phyloP scores from a whole-genome alignment of 2,113 vertebrate species.

The Pontoporia blainvillei region DNA sequence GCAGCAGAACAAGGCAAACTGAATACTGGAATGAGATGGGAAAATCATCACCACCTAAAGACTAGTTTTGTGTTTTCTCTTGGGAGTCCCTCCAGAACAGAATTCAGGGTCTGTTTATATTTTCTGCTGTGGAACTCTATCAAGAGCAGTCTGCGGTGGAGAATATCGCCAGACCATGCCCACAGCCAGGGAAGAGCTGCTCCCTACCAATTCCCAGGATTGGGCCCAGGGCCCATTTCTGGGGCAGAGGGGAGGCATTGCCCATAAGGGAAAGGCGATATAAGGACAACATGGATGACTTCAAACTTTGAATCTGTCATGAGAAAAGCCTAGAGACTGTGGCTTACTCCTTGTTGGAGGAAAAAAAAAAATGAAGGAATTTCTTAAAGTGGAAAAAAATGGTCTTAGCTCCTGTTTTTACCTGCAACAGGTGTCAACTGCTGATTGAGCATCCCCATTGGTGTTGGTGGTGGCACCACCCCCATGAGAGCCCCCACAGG shows the following conservation, averaged over 20 bases:
- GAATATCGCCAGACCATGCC: conserved; percentile 57
- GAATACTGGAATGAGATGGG: conserved; percentile 62
- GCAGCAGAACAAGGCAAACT: conserved; percentile 74
- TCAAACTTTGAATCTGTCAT: conserved; percentile 64
- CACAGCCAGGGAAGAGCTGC: conserved; percentile 54
- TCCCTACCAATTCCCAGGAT: conserved; percentile 51
- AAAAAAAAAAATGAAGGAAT: conserved; percentile 84
- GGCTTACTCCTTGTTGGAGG: conserved; percentile 75
- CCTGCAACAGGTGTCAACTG: conserved; percentile 98
- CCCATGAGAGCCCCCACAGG: conserved; percentile 97
- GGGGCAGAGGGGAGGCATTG: conserved; percentile 57
- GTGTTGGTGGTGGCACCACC: conserved; percentile 96
- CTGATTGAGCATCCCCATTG: conserved; percentile 98
- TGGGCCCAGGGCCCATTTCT: conserved; percentile 52
- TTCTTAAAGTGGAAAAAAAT: conserved; percentile 88
- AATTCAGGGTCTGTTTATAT: conserved; percentile 28
- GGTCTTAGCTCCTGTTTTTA: conserved; percentile 91
- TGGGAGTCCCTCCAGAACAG: conserved; percentile 47
- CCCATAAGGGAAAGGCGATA: conserved; percentile 56
- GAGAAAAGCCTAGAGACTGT: conserved; percentile 78
- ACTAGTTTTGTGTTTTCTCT: conserved; percentile 38
- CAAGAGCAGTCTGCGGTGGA: conserved; percentile 49
- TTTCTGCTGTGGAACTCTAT: conserved; percentile 32
- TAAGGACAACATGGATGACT: conserved; percentile 61
- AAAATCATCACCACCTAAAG: conserved; percentile 42